A percentile compares a stretch with the other conserved stretches of the same genome.
phyloP scores from a whole-genome alignment of 35 echinoderm and acorn worm genomes.

The Lytechinus pictus region DNA sequence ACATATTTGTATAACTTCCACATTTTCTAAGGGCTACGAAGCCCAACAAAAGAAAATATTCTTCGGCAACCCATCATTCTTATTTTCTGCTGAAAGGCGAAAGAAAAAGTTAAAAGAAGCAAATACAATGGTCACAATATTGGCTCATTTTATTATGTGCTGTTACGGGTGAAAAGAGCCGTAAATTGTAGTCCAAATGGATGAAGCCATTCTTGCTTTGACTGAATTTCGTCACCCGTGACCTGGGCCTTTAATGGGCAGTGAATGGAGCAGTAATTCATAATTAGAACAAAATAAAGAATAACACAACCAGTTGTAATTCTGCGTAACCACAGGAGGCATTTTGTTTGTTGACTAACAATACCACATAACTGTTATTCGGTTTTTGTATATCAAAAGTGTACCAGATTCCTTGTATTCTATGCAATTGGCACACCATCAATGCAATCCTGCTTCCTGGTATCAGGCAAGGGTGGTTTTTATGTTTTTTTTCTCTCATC shows the following conservation, averaged over 20 bases:
- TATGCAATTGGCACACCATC: neutral
- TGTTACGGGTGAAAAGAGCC: neutral
- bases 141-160: neutral
- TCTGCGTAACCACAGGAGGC: neutral
- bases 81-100: neutral
- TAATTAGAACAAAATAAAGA: neutral
- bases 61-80: neutral
- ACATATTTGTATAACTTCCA: neutral
- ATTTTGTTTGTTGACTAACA: neutral
- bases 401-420: neutral
- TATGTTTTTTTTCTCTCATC: neutral
- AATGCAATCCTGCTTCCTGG: neutral
- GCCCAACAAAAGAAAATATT: neutral
- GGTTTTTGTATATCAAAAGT: neutral
- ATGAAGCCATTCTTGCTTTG: neutral
- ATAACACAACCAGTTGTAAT: neutral
- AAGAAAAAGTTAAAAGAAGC: neutral
- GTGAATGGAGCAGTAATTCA: neutral
- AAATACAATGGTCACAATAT: neutral
- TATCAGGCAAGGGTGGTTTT: neutral
- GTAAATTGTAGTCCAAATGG: neutral
- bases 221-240: neutral
- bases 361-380: neutral
- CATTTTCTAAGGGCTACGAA: neutral
- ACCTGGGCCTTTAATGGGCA: neutral